phyloP scores from a whole-genome alignment of 2,113 vertebrate species.

The Xenopus borealis region DNA sequence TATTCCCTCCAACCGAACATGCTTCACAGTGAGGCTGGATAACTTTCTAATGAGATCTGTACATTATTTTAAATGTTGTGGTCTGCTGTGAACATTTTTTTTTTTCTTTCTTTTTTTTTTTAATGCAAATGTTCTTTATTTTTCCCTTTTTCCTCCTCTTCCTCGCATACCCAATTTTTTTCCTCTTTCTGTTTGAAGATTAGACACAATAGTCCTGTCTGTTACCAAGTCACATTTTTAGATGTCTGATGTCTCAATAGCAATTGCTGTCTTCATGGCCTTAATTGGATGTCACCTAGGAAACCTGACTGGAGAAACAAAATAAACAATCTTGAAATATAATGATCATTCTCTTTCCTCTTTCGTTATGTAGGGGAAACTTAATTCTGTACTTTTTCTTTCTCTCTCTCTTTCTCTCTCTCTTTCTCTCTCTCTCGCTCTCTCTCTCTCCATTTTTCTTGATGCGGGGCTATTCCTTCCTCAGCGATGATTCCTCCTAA shows the following conservation, averaged over 20 bases:
- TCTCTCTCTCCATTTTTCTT: constrained; percentile 75
- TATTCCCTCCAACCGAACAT: constrained; percentile 77
- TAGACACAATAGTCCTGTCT: constrained; percentile 71
- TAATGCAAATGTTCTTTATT: no score
- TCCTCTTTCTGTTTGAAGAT: constrained; percentile 49
- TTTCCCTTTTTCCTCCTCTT: no score
- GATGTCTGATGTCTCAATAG: constrained; percentile 68
- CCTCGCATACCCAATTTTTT: no score
- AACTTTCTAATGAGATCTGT: constrained; percentile 89
- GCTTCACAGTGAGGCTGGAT: constrained; percentile 93
- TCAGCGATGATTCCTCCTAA: constrained; percentile 98
- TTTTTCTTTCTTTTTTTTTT: constrained; percentile 71
- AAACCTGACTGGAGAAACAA: constrained; percentile 83
- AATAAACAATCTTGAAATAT: constrained; percentile 93
- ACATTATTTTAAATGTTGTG: constrained; percentile 76
- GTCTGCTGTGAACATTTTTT: constrained; percentile 74
- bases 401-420: constrained; percentile 55
- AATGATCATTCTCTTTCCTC: constrained; percentile 81
- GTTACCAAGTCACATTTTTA: constrained; percentile 70
- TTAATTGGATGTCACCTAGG: constrained; percentile 87
- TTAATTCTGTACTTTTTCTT: constrained; percentile 87
- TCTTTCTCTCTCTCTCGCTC: constrained; percentile 48
- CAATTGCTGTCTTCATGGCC: constrained; percentile 82
- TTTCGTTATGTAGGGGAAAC: constrained; percentile 75
- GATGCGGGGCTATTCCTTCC: constrained; percentile 89